phyloP scores from a whole-genome alignment of 1,140 invertebrate species.

The Asobara japonica region DNA sequence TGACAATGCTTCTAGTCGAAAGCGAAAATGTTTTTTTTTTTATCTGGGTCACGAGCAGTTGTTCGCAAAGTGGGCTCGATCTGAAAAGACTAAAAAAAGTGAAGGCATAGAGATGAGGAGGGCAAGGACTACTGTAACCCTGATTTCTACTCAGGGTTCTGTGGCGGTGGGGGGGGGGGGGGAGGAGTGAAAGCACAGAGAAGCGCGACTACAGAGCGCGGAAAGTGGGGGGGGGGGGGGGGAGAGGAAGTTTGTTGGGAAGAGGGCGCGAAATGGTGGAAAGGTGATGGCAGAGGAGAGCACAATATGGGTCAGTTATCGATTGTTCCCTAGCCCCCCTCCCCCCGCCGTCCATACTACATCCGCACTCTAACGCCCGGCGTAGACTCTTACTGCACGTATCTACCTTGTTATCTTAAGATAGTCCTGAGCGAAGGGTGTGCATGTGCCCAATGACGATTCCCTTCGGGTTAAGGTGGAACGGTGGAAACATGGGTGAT shows the following conservation, averaged over 20 bases:
- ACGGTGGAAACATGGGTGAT: too few species aligned
- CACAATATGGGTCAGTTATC: constrained; percentile 67
- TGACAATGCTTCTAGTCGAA: too few species aligned
- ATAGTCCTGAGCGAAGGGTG: not conserved
- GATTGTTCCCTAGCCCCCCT: constrained; percentile 47
- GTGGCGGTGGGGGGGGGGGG: constrained; percentile 18
- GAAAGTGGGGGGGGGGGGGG: constrained; percentile 12
- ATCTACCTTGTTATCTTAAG: constrained; percentile 54
- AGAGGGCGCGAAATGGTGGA: constrained; percentile 9
- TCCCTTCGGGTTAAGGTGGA: too few species aligned
- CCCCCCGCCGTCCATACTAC: not conserved
- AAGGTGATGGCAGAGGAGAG: constrained; percentile 47
- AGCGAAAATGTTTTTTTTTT: constrained; percentile 9
- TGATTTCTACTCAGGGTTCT: constrained; percentile 2
- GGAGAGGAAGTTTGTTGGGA: constrained; percentile 27
- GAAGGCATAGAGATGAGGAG: constrained; percentile 13
- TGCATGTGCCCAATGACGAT: too few species aligned
- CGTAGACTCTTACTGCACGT: constrained; percentile 39
- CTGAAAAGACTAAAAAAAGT: constrained; percentile 9
- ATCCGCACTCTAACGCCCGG: constrained; percentile 45
- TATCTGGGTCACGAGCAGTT: constrained; percentile 14
- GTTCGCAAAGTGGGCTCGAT: not conserved
- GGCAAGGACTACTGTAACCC: constrained; percentile 11
- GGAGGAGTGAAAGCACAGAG: constrained; percentile 15
- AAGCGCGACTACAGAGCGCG: constrained; percentile 31